Base-by-base conservation (phyloP, 2,797 vertebrate species). In the Gephyroberyx darwinii region DNA sequence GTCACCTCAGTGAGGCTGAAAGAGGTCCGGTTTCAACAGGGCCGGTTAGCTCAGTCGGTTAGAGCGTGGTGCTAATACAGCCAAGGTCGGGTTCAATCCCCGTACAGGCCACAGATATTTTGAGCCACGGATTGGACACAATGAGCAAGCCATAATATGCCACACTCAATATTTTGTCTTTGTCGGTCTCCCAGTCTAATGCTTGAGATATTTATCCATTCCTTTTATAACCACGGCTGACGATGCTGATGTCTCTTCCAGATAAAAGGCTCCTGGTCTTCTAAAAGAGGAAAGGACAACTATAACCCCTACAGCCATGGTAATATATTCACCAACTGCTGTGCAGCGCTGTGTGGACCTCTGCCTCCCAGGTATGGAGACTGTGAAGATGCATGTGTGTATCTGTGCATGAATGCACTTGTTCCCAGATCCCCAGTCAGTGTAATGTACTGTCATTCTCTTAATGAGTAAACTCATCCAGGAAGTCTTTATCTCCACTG, bases 191-290 rank as follows among this genome's bases (percentile, higher is more conserved):
- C n/a, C 19, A n/a, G 9, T 63, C 30, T 35, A 47, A 66, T 16
- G 43, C 59, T 30, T 19, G 16, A 57, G 43, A 26, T 69, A 22
- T 59, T 57, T n/a, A 33, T 75, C 50, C 39, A 8, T 62, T 52
- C 39, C 30, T 43, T 30, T 56, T 17, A 71, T 45, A 35, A 22
- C 19, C 75, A 16, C 66, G 47, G 17, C 30, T 53, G 26, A 52
- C 65, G 55, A 45, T 65, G 33, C 10, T 69, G 8, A 17, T 22
- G 30, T 75, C 65, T 92, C 79, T 89, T 94, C 73, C 90, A 99
- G 98, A 99, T 99, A 87, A 99, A 99, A 94, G 98, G 98, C 54
- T 97, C 97, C 0, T 99, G 97, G 97, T 99, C 97, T 80, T 97
- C 96, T 87, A 99, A 99, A 94, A 95, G 97, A 94, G 95, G 96